Base-by-base conservation (phyloP, 1,140 invertebrate genomes). In the Acromyrmex echinatior region DNA sequence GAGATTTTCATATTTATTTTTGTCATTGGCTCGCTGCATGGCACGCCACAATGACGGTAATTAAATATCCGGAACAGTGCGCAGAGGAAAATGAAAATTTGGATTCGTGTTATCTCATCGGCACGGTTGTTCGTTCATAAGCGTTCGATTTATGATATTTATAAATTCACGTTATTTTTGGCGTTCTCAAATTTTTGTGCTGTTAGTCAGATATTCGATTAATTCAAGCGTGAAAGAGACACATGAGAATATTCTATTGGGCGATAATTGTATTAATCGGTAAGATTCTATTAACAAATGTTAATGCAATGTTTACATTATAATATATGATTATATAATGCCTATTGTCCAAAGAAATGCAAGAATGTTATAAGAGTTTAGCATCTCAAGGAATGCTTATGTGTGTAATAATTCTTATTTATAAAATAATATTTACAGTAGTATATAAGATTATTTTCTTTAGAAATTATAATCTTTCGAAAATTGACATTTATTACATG, bases 1-100 rank as follows among this genome's bases (percentile, higher is more conserved):
- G 49, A 51, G 51, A 65, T 90, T 82, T 89, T 82, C 63, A 45
- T 82, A 65, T 49, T 62, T 86, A 56, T 68, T 87, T 74, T 73
- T 28, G 53, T 14, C 31, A 71, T 51, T 10, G 28, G 45, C 51
- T 53, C n/a, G 39, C 68, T 28, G 35, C 28, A 21, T 49, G n/a
- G n/a, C 25, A 56, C 21, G 18, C 39, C 84, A 56, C 74, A 74
- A 88, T 62, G 28, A 63, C 85, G 28, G 76, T 70, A 80, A 81
- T 80, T 80, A 85, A 87, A 84, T 66, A 76, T 31, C n/a, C 65
- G 78, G n/a, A 12, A 49, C n/a, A 28, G 18, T 25, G 49, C 60
- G 49, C 14, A 25, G 14, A 18, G 35, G 18, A 21, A 62, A 84
- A 66, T 53, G 82, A 51, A 56, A 78, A 65, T 65, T 77, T 45